A percentile compares a stretch with the other conserved stretches of the same genome.
Evolutionary conservation across 37 sponge, comb jelly and placozoan genomes (phyloP).

Genomic region (Corticium candelabrum): DNA sequence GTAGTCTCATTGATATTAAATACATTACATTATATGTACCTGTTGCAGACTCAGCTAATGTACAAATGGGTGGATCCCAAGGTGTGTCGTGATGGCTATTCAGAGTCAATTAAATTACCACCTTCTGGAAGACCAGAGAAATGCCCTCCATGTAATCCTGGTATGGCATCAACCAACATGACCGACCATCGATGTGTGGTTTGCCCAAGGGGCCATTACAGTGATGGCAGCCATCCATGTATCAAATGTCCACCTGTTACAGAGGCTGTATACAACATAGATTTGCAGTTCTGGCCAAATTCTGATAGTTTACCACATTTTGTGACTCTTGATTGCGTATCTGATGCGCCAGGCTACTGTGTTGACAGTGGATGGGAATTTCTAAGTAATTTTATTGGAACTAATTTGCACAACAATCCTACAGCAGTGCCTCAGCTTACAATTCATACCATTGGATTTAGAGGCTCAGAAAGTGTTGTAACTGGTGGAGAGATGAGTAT

Average conservation of each 20-base stretch:
- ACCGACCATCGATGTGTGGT: not conserved
- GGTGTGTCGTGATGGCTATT: not conserved
- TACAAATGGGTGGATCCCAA: not conserved
- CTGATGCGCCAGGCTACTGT: not conserved
- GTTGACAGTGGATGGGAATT: not conserved
- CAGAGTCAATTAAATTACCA: not conserved
- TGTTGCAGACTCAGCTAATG: not conserved
- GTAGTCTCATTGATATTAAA: too few species aligned
- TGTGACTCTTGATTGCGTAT: too few species aligned
- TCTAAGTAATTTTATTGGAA: not conserved
- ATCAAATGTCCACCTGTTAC: not conserved
- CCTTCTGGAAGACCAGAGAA: not conserved
- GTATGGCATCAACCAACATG: not conserved
- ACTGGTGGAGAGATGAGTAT: not conserved
- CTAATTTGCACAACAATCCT: not conserved
- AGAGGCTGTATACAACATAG: not conserved
- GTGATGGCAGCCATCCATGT: constrained; percentile 7
- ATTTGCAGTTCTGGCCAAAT: not conserved
- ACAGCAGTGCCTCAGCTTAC: not conserved
- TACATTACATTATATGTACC: too few species aligned
- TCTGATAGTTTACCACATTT: too few species aligned
- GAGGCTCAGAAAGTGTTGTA: not conserved
- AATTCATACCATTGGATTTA: not conserved
- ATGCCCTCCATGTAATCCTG: not conserved
- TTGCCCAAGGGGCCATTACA: not conserved